Evolutionary conservation across 2,797 vertebrate genomes (phyloP).

Genomic region (Apogon talboti): DNA sequence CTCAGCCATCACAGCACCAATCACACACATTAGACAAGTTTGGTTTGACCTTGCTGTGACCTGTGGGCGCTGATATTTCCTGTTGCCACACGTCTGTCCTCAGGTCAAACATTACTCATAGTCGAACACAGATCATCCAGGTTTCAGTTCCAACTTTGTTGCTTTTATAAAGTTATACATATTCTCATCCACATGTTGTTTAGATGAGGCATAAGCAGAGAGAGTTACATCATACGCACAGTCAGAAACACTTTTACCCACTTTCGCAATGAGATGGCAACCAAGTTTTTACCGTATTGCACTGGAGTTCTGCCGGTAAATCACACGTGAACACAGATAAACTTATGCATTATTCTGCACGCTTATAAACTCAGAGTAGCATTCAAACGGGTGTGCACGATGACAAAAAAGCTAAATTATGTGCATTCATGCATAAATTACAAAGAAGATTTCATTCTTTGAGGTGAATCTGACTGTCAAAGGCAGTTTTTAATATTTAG

Average conservation of each 20-base stretch:
- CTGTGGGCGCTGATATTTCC: conserved; percentile 57
- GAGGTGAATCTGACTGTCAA: too few species aligned
- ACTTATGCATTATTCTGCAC: neutral
- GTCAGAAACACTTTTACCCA: too few species aligned
- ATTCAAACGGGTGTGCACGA: neutral
- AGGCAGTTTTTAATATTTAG: neutral
- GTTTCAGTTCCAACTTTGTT: conserved; percentile 28
- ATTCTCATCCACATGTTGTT: conserved; percentile 15
- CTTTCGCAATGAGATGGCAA: too few species aligned
- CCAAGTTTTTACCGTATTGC: too few species aligned
- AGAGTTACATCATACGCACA: neutral
- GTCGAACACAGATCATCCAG: conserved; percentile 25
- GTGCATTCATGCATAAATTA: too few species aligned
- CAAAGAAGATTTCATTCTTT: too few species aligned
- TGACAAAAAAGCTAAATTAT: too few species aligned
- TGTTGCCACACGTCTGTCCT: conserved; percentile 60
- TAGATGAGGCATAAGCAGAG: conserved; percentile 32
- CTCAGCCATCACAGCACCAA: conserved; percentile 40
- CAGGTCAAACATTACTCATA: conserved; percentile 55
- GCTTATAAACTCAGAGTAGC: neutral
- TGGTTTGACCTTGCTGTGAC: conserved; percentile 53
- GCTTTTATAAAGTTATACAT: conserved; percentile 28
- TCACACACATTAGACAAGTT: conserved; percentile 49
- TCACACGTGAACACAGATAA: neutral
- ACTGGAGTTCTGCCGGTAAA: neutral